Percentiles rank a stretch among this genome's conserved stretches.
phyloP scores from a whole-genome alignment of 2,113 vertebrate genomes.

The Ramphastos sulfuratus region DNA sequence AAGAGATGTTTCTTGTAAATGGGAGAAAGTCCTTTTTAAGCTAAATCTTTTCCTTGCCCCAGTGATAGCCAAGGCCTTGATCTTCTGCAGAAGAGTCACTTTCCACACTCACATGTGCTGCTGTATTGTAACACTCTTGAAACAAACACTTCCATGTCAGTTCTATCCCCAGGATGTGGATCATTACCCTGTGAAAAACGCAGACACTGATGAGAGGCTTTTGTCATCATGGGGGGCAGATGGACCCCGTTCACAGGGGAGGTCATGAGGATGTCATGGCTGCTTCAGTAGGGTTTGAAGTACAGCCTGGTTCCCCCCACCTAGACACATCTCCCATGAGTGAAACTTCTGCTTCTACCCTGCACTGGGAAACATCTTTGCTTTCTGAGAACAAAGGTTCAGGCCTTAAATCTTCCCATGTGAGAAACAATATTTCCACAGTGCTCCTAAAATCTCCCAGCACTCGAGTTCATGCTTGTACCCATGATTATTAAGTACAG shows the following conservation, averaged over 20 bases:
- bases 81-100: not conserved
- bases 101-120: not conserved
- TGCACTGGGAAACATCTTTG: not conserved
- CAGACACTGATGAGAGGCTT: not conserved
- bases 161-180: not conserved
- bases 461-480: not conserved
- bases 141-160: not conserved
- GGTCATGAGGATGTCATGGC: not conserved
- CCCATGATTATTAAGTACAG: rapidly evolving
- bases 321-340: not conserved
- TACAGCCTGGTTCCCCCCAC: not conserved
- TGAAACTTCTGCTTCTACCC: not conserved
- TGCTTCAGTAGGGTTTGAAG: not conserved
- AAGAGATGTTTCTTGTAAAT: not conserved
- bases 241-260: not conserved
- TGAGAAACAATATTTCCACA: not conserved
- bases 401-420: not conserved
- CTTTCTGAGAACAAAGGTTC: not conserved
- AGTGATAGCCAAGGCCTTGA: not conserved
- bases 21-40: not conserved
- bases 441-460: not conserved
- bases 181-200: not conserved
- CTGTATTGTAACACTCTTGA: not conserved
- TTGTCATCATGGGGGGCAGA: not conserved
- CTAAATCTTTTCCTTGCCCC: not conserved